A percentile compares a stretch with the other conserved stretches of the same genome.
These are phyloP conservation scores for Rhea americana DNA, from an alignment of 2,113 vertebrate species.

Conservation along the genomic window DNA sequence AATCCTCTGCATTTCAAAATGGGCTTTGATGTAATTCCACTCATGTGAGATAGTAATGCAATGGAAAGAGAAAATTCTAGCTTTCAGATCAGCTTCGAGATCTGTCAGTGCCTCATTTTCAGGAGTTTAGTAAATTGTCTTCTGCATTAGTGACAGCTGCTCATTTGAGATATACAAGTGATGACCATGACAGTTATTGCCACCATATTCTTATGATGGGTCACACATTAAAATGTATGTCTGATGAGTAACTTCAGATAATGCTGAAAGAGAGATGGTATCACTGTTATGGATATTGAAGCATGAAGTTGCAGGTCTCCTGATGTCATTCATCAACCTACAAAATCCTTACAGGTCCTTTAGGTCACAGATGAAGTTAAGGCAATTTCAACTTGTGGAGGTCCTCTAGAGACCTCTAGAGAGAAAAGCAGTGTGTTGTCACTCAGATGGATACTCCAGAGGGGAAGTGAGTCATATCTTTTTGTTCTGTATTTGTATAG, in stretches of 20 bases:
- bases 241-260: neutral
- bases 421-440: neutral
- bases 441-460: neutral
- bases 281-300: fast-evolving
- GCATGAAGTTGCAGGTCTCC: neutral
- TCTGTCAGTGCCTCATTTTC: neutral
- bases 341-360: neutral
- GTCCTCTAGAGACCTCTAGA: slow-evolving; percentile 46
- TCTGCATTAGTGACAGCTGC: neutral
- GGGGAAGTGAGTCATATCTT: neutral
- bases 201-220: fast-evolving
- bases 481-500: fast-evolving
- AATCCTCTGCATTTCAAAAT: neutral
- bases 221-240: neutral
- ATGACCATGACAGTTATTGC: neutral
- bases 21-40: neutral
- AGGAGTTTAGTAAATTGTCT: neutral
- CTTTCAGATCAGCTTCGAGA: neutral
- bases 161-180: neutral
- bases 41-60: neutral
- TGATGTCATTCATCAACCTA: fast-evolving
- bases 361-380: neutral
- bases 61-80: neutral
- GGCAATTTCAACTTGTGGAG: neutral
- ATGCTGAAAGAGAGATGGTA: neutral